Evolutionary conservation across 2,888 invertebrate species (phyloP), one percentile per base, ranked within the genome.

Genomic region (Cryptops parisi): DNA sequence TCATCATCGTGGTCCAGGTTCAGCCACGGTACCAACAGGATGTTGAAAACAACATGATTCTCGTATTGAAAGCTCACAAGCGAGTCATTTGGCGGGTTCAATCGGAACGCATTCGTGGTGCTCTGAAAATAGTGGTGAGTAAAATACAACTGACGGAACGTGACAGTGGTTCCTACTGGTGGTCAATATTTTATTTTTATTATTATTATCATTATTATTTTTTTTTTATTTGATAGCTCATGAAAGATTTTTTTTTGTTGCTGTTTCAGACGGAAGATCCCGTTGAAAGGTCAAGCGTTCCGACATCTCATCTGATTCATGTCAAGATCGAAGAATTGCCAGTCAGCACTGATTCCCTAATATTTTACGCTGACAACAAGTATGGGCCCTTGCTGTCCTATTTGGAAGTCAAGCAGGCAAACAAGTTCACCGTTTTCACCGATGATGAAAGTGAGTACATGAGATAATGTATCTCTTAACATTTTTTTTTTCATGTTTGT

Each of bases 31-130:
- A 26, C 43, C 25, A 25, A 9, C 23, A 41, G 23, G 21, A 23
- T 12, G 47, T 50, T 23, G 51, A 59, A 21, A 49, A 51, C 19
- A 49, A 55, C 49, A 45, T 68, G 40, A 63, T 63, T 50, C 62
- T 69, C 22, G 63, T 69, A n/a, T 62, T 69, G 33, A 67, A 67
- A 56, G 64, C 68, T n/a, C 63, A 64, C 17, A 59, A 59, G n/a
- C 59, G 62, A 39, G 62, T 68, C 46, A 60, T 58, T 3, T 69
- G 69, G 69, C 60, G 61, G 25, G 61, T 68, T 45, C 63, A 63
- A 46, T 65, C 66, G 1, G 59, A 60, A 19, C 62, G 63, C 41
- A 59, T 68, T 21, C 59, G 64, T 25, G 68, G 68, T 27, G 62
- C 60, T 51, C 62, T 68, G 27, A 62, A 64, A 47, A 63, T 69